These are phyloP conservation scores for Dicyrtomina minuta DNA, from an alignment of 2,888 invertebrate genomes.

Conservation along the genomic window DNA sequence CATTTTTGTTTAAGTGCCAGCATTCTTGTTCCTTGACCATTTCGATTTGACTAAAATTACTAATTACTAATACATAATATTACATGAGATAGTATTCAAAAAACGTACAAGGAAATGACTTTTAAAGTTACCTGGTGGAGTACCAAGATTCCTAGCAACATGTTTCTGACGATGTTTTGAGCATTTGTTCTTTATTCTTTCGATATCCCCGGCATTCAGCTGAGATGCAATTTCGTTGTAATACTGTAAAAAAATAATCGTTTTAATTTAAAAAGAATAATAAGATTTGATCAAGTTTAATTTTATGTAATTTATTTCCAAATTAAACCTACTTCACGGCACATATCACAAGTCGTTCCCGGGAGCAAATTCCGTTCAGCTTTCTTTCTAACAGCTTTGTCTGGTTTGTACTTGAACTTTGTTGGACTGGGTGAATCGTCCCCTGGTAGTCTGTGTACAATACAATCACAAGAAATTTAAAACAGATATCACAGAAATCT, in stretches of 20 bases:
- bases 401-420: conserved; percentile 14
- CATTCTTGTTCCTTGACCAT: too few species aligned
- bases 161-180: conserved; percentile 12
- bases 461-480: too few species aligned
- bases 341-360: conserved; percentile 9
- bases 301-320: neutral
- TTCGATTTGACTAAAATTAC: too few species aligned
- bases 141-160: neutral
- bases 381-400: conserved; percentile 13
- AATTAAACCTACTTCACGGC: conserved; percentile 17
- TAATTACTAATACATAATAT: too few species aligned
- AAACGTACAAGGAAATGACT: too few species aligned
- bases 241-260: conserved; percentile 1
- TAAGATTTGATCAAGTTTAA: neutral
- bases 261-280: neutral
- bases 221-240: too few species aligned
- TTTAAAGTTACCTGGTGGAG: conserved; percentile 21
- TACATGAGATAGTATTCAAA: too few species aligned
- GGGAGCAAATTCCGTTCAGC: neutral
- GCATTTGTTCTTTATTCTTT: conserved; percentile 16
- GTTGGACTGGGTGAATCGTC: neutral
- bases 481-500: too few species aligned
- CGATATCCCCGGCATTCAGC: neutral
- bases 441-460: neutral
- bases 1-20: too few species aligned